phyloP scores from a whole-genome alignment of 2,113 vertebrate species.

The Dicentrarchus labrax region DNA sequence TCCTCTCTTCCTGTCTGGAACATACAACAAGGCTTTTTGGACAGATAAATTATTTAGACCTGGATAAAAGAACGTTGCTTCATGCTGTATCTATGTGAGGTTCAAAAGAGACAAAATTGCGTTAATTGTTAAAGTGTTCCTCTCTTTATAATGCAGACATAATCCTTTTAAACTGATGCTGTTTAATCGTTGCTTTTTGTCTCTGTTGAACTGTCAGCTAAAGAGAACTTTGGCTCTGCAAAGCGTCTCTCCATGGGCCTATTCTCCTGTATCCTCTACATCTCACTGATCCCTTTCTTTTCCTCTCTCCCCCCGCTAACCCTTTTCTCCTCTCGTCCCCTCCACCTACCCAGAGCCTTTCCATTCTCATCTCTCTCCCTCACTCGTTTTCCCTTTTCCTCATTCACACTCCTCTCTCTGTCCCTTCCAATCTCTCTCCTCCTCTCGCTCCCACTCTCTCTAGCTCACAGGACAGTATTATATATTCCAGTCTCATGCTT shows the following conservation, averaged over 20 bases:
- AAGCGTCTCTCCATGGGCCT: slow-evolving; percentile 65
- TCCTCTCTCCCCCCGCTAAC: slow-evolving; percentile 31
- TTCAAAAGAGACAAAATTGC: slow-evolving; percentile 26
- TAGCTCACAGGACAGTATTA: slow-evolving; percentile 85
- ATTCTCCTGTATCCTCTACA: slow-evolving; percentile 71
- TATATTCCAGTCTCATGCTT: slow-evolving; percentile 90
- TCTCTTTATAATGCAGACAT: slow-evolving; percentile 4
- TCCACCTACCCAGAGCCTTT: slow-evolving; percentile 61
- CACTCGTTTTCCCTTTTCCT: slow-evolving; percentile 72
- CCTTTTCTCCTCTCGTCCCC: slow-evolving; percentile 42
- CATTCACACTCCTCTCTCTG: slow-evolving; percentile 82
- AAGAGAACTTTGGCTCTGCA: slow-evolving; percentile 63
- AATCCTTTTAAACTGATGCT: slow-evolving; percentile 27
- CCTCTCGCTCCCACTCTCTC: slow-evolving; percentile 71
- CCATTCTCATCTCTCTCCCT: slow-evolving; percentile 75
- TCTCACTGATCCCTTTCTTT: slow-evolving; percentile 56
- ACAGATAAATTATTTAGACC: slow-evolving; percentile 11
- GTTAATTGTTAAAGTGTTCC: slow-evolving; percentile 32
- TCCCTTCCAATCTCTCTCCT: slow-evolving; percentile 86
- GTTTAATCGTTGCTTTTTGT: slow-evolving; percentile 48
- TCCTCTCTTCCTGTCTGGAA: slow-evolving; percentile 49
- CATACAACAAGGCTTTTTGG: slow-evolving; percentile 29
- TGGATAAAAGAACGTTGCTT: slow-evolving; percentile 17
- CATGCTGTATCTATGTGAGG: slow-evolving; percentile 3
- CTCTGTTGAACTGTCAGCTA: slow-evolving; percentile 19